Percentiles rank a stretch among this genome's conserved stretches.
Conservation (phyloP, 2,797 vertebrate genomes). For the Furcifer pardalis region DNA sequence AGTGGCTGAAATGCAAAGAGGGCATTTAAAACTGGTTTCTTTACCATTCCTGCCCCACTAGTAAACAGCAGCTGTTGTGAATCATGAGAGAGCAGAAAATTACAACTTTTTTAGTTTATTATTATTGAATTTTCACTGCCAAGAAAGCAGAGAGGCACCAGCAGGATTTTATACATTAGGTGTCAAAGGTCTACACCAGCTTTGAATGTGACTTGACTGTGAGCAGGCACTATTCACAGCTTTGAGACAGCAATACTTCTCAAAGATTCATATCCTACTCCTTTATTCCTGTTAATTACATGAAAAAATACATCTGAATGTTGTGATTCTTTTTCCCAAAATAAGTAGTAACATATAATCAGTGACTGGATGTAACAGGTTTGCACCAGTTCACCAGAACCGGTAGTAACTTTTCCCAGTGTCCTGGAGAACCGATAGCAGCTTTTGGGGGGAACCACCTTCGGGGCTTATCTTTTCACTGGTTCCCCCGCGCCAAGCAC, state of each 20-base stretch:
- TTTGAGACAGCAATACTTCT: no score
- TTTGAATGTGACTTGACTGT: no score
- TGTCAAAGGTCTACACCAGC: neutral
- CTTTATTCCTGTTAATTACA: neutral
- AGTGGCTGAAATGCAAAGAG: neutral
- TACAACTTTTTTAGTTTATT: neutral
- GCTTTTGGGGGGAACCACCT: no score
- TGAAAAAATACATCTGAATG: constrained; percentile 8
- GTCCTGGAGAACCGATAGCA: no score
- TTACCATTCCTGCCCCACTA: neutral
- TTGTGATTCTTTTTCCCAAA: no score
- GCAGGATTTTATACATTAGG: neutral
- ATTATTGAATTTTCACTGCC: neutral
- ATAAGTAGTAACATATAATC: no score
- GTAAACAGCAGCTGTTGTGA: neutral
- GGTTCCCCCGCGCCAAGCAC: no score
- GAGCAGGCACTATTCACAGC: no score
- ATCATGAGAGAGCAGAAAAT: neutral
- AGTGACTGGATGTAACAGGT: no score
- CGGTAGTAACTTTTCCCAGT: no score
- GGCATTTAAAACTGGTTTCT: neutral
- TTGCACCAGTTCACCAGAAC: no score
- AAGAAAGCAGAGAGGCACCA: neutral
- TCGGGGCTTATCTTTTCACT: no score
- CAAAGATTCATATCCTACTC: neutral